Evolutionary conservation across 2,797 vertebrate genomes (phyloP).

Genomic region (Hippocampus kuda): DNA sequence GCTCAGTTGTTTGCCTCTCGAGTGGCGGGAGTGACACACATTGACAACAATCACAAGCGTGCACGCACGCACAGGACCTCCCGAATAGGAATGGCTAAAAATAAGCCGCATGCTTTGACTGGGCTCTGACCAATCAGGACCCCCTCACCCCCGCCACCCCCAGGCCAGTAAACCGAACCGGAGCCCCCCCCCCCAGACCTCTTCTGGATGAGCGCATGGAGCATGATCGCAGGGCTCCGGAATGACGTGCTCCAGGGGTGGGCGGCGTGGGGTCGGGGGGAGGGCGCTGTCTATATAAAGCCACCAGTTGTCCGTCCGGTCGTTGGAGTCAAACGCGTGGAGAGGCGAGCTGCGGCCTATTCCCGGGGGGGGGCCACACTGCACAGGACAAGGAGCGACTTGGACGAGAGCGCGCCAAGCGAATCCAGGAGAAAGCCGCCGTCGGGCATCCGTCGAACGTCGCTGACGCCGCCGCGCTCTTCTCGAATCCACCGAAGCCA

Average conservation of each 20-base stretch:
- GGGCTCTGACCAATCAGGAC: constrained; percentile 55
- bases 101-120: constrained; percentile 58
- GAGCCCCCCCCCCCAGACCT: constrained; percentile 42
- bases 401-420: constrained; percentile 55
- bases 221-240: constrained; percentile 64
- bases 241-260: constrained; percentile 64
- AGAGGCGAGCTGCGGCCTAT: background rate
- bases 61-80: constrained; percentile 24
- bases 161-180: constrained; percentile 44
- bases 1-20: constrained; percentile 43
- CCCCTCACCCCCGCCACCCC: constrained; percentile 19
- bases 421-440: constrained; percentile 51
- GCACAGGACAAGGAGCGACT: constrained; percentile 25
- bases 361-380: background rate
- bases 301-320: constrained; percentile 36
- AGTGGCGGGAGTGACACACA: constrained; percentile 46
- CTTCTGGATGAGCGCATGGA: constrained; percentile 61
- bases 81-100: constrained; percentile 69
- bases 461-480: constrained; percentile 48
- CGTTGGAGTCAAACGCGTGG: constrained; percentile 51
- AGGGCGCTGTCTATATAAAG: constrained; percentile 54
- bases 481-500: constrained; percentile 48
- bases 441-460: constrained; percentile 12
- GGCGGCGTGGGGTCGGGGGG: constrained; percentile 4
- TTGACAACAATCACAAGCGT: constrained; percentile 44